A percentile compares a stretch with the other conserved stretches of the same genome.
Evolutionary conservation across 2,888 invertebrate genomes (phyloP).

Genomic region (Tipula vernalis): DNA sequence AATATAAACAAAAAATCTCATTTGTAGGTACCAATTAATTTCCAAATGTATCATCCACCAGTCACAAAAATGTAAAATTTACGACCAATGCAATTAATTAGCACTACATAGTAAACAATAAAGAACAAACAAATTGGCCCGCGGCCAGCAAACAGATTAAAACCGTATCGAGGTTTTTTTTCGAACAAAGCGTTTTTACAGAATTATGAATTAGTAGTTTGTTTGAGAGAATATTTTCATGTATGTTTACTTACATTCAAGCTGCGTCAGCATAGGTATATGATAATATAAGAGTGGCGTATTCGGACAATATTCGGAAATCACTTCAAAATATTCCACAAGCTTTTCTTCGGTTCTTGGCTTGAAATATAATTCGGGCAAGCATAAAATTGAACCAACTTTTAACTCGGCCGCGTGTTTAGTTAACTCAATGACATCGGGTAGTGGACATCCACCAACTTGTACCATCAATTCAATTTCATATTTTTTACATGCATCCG

Average conservation of each 20-base stretch:
- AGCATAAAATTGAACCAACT: slow-evolving; percentile 54
- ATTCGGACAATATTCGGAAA: slow-evolving; percentile 57
- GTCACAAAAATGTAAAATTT: not conserved
- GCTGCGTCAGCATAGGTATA: slow-evolving; percentile 57
- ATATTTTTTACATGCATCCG: slow-evolving; percentile 39
- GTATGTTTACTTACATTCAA: slow-evolving; percentile 48
- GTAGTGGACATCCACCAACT: slow-evolving; percentile 55
- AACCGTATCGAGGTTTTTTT: not conserved
- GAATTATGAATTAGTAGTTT: not conserved
- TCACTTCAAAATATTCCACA: slow-evolving; percentile 49
- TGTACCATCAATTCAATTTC: slow-evolving; percentile 55
- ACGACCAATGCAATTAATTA: not conserved
- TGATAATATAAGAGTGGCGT: slow-evolving; percentile 75
- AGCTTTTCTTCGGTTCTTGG: slow-evolving; percentile 47
- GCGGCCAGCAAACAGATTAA: not conserved
- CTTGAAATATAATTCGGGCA: slow-evolving; percentile 67
- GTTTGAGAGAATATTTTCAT: not conserved
- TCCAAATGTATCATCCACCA: not conserved
- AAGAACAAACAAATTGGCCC: slow-evolving; percentile 12
- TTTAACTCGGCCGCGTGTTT: slow-evolving; percentile 50
- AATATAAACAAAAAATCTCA: not conserved
- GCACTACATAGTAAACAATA: not conserved
- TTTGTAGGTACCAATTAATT: not conserved
- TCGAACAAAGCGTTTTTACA: not conserved
- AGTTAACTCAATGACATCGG: slow-evolving; percentile 55